Base-by-base conservation (phyloP, 2,797 vertebrate genomes). In the Aphelocoma californica region DNA sequence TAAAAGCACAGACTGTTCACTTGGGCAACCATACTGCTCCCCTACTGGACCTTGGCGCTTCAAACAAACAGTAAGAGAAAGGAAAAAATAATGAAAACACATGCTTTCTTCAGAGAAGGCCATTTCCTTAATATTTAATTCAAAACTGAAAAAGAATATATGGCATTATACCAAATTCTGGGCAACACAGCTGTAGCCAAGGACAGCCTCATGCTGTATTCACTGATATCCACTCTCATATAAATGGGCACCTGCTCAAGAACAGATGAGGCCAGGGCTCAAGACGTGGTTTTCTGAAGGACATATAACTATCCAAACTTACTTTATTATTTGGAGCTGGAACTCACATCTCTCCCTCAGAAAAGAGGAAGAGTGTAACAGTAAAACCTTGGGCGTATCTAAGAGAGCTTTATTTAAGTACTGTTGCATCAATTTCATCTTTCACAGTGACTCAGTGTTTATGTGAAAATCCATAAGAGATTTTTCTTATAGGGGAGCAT, bases 111-210 rank as follows among this genome's bases (percentile, higher is more conserved):
- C 28, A 8, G 47, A 61, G 51, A 95, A 92, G 54, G n/a, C 18
- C 12, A 79, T 31, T 95, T 93, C 40, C 83, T 81, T 60, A 75
- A 24, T 56, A 93, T 81, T 67, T 88, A 84, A 79, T 90, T 96
- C 51, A 86, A 45, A 81, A 81, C 36, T 56, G 58, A 32, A 44
- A 90, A 72, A 72, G 54, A 91, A 75, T n/a, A 58, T 17, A 58
- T 1, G 12, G 47, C 7, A 0, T 72, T 58, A 79, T 0, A 7
- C 32, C 78, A 80, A 82, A 89, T 54, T 75, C 83, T 86, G 51
- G 34, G 47, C 47, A 81, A 81, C 0, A 2, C 17, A 67, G 69
- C 53, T 45, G 20, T 21, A 86, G 67, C 54, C 62, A 90, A 92
- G 73, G 65, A 75, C 62, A 86, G 61, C 14, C 12, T 51, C 69